Conservation (phyloP, 2,797 vertebrate species). For the Parauchenoglanis punctatus region DNA sequence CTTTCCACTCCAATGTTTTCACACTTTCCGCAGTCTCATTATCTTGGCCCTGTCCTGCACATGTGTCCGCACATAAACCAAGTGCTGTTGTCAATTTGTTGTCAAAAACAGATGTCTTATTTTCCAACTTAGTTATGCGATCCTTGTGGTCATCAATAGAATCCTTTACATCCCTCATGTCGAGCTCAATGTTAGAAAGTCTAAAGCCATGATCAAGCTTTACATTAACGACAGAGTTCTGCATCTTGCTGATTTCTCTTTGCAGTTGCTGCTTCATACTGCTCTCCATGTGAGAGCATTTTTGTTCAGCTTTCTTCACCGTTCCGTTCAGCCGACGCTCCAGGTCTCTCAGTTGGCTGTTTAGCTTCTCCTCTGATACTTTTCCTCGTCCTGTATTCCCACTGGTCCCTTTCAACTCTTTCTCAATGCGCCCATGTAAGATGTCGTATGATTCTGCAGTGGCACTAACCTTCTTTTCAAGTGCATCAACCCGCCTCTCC, state of each 20-base stretch:
- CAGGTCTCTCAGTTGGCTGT: conserved; percentile 72
- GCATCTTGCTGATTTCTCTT: conserved; percentile 75
- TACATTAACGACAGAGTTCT: conserved; percentile 64
- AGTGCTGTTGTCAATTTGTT: conserved; percentile 71
- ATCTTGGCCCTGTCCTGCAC: conserved; percentile 61
- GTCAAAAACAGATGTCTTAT: conserved; percentile 72
- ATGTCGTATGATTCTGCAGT: conserved; percentile 71
- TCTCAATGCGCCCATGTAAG: conserved; percentile 77
- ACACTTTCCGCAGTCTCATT: conserved; percentile 69
- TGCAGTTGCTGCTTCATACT: conserved; percentile 76
- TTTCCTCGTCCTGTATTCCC: conserved; percentile 63
- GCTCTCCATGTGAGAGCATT: conserved; percentile 73
- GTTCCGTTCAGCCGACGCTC: conserved; percentile 83
- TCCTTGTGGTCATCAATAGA: conserved; percentile 72
- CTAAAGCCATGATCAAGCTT: conserved; percentile 71
- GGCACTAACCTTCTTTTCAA: conserved; percentile 76
- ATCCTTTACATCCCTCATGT: conserved; percentile 71
- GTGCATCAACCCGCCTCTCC: conserved; percentile 69
- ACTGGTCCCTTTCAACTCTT: conserved; percentile 65
- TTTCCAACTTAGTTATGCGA: conserved; percentile 68
- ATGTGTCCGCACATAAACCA: conserved; percentile 78
- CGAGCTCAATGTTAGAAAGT: conserved; percentile 76
- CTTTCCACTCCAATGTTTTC: conserved; percentile 79
- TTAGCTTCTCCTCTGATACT: conserved; percentile 73
- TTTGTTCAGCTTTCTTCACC: conserved; percentile 79